phyloP scores from a whole-genome alignment of 2,797 vertebrate genomes.

The Alcedo atthis region DNA sequence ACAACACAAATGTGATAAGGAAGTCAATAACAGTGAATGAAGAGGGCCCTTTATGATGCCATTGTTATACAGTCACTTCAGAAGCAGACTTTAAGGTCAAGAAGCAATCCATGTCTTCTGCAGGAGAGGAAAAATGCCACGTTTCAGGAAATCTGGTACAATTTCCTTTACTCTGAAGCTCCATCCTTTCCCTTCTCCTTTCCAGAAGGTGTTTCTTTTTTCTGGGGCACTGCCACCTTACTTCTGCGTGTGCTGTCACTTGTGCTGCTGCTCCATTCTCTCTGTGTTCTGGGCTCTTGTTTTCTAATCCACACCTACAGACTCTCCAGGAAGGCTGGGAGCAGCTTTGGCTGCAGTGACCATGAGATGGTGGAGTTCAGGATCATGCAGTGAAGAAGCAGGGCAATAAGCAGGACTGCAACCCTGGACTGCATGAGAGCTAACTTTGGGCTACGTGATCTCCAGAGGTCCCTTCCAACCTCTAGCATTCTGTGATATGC shows the following conservation, averaged over 20 bases:
- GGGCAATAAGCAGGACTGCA: no score
- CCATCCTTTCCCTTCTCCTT: background rate
- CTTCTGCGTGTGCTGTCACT: no score
- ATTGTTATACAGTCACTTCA: constrained; percentile 11
- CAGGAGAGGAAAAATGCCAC: background rate
- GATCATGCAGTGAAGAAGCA: no score
- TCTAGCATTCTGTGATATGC: background rate
- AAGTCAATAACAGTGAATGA: constrained; percentile 39
- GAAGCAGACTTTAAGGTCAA: constrained; percentile 21
- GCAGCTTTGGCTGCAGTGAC: no score
- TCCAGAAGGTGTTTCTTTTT: constrained; percentile 21
- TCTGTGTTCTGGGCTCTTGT: no score
- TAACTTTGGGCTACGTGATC: no score
- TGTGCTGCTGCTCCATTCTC: no score
- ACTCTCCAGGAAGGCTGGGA: no score
- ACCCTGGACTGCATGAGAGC: no score
- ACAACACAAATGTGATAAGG: constrained; percentile 42
- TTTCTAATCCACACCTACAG: no score
- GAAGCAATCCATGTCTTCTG: background rate
- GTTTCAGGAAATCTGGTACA: constrained; percentile 33
- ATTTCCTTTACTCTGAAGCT: background rate
- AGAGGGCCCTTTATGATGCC: background rate
- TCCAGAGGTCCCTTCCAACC: no score
- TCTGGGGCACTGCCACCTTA: background rate
- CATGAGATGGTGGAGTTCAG: no score